Percentiles rank a stretch among this genome's conserved stretches.
Conservation (phyloP, 2,797 vertebrate species). For the Podarcis lilfordi region DNA sequence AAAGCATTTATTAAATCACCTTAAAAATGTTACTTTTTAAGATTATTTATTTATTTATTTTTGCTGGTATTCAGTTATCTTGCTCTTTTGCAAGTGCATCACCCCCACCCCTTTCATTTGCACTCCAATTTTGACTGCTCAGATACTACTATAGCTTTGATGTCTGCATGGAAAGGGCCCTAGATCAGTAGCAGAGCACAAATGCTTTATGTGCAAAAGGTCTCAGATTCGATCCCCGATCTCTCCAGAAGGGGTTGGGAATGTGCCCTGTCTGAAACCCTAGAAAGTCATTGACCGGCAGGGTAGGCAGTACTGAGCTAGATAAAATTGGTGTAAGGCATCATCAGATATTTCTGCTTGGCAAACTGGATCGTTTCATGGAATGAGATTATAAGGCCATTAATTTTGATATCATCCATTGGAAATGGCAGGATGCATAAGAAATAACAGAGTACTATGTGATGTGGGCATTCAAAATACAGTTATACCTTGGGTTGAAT, state of each 20-base stretch:
- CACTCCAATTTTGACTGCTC: conserved; percentile 47
- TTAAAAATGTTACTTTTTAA: too few species aligned
- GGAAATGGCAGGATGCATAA: too few species aligned
- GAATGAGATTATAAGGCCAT: too few species aligned
- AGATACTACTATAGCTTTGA: background rate
- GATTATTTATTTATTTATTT: background rate
- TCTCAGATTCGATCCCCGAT: too few species aligned
- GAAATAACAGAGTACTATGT: background rate
- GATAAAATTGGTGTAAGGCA: background rate
- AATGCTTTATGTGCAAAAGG: too few species aligned
- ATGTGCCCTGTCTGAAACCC: too few species aligned
- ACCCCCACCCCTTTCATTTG: conserved; percentile 52
- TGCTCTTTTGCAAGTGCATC: conserved; percentile 39
- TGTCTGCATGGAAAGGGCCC: background rate
- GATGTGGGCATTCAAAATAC: background rate
- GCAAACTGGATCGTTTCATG: too few species aligned
- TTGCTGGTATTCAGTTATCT: conserved; percentile 43
- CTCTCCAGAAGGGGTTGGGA: too few species aligned
- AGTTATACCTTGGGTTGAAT: too few species aligned
- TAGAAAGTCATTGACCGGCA: too few species aligned
- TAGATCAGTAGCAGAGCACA: background rate
- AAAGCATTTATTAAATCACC: too few species aligned
- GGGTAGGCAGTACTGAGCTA: background rate
- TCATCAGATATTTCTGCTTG: background rate
- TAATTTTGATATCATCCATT: too few species aligned